phyloP scores from a whole-genome alignment of 2,113 vertebrate genomes.

The Tympanuchus pallidicinctus region DNA sequence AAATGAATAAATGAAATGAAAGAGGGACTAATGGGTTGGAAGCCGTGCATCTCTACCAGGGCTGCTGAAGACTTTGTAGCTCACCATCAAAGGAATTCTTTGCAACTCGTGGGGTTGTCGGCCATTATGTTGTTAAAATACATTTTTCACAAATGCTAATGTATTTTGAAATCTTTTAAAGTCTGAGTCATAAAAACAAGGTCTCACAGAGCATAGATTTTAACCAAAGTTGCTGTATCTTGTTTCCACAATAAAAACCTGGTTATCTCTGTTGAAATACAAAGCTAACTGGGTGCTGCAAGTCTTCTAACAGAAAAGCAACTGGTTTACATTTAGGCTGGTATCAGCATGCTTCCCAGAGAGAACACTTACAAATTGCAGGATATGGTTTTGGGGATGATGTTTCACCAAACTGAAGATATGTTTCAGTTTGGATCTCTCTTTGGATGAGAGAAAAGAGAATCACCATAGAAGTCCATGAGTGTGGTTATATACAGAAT shows the following conservation, averaged over 20 bases:
- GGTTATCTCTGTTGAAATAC: neutral
- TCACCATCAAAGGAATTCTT: conserved; percentile 55
- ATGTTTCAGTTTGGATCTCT: neutral
- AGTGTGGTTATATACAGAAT: neutral
- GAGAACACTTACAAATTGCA: neutral
- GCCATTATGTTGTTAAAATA: conserved; percentile 47
- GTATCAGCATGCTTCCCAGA: neutral
- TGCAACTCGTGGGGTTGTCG: neutral
- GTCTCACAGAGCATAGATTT: neutral
- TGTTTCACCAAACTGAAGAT: neutral
- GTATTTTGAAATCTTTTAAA: conserved; percentile 39
- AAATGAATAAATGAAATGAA: conserved; percentile 44
- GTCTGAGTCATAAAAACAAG: neutral
- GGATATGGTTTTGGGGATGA: neutral
- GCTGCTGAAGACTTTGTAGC: conserved; percentile 36
- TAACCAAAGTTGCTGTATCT: neutral
- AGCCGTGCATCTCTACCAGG: neutral
- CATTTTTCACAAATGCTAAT: conserved; percentile 51
- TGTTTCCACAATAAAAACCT: conserved; percentile 14
- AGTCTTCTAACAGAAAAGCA: neutral
- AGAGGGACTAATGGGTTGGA: neutral
- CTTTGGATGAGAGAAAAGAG: neutral
- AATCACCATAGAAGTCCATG: neutral
- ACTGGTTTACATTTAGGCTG: neutral
- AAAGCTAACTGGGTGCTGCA: neutral